A percentile compares a stretch with the other conserved stretches of the same genome.
Conservation (phyloP, 1,140 invertebrate genomes). For the Holcopasites calliopsidis region DNA sequence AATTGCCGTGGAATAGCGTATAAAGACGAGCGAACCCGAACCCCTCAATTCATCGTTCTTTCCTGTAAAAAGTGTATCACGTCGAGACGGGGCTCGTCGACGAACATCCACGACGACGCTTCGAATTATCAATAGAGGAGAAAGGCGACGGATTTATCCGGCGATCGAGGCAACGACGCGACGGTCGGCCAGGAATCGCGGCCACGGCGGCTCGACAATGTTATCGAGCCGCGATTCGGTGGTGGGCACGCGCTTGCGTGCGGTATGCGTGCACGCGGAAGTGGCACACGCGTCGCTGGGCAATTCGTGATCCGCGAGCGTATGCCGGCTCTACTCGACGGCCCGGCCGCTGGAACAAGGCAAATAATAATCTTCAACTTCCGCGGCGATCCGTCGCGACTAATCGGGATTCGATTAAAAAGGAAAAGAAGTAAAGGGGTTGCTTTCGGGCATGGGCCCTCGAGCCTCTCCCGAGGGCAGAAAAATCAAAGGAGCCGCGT, state of each 20-base stretch:
- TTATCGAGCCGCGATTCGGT: constrained; percentile 54
- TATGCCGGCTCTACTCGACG: constrained; percentile 55
- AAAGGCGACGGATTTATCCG: neutral
- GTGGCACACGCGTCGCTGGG: constrained; percentile 55
- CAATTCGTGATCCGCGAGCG: constrained; percentile 59
- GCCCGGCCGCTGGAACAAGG: constrained; percentile 43
- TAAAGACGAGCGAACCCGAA: too few relatives aligned
- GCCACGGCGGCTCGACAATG: constrained; percentile 29
- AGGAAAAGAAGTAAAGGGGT: neutral
- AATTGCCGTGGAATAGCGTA: too few relatives aligned
- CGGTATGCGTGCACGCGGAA: constrained; percentile 55
- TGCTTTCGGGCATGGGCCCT: neutral
- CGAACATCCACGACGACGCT: neutral
- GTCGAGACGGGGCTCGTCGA: too few relatives aligned
- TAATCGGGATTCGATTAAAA: constrained; percentile 14
- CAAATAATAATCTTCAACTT: constrained; percentile 54
- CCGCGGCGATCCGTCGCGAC: constrained; percentile 2
- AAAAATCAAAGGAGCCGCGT: constrained; percentile 16
- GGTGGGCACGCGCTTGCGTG: constrained; percentile 42
- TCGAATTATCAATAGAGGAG: neutral
- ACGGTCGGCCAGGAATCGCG: neutral
- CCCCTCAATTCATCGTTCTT: too few relatives aligned
- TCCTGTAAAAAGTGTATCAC: too few relatives aligned
- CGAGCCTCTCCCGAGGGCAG: neutral
- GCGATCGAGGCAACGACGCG: neutral